phyloP scores from a whole-genome alignment of 2,113 vertebrate genomes.

The Pedionomus torquatus region DNA sequence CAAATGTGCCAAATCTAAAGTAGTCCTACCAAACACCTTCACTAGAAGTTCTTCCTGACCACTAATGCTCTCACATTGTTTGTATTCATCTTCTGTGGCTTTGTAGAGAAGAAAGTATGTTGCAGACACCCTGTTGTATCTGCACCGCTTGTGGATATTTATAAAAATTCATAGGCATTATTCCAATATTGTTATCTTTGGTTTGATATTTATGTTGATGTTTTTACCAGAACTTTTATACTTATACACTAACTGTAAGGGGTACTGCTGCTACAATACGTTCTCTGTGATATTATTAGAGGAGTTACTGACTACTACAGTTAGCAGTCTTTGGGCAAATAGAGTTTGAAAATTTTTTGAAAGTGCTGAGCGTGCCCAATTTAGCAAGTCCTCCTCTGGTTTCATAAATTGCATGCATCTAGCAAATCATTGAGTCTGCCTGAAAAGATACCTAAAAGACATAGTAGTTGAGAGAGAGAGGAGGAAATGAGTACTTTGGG shows the following conservation, averaged over 20 bases:
- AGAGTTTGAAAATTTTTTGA: not conserved
- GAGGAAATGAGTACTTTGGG: not conserved
- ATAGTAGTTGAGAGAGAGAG: not conserved
- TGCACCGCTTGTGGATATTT: not conserved
- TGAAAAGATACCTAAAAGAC: not conserved
- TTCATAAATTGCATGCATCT: not conserved
- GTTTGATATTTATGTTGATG: not conserved
- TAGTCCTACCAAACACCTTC: not conserved
- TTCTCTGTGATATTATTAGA: not conserved
- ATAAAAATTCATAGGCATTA: not conserved
- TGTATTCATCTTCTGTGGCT: not conserved
- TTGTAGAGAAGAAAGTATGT: not conserved
- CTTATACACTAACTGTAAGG: not conserved
- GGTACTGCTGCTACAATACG: rapidly evolving
- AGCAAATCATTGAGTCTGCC: not conserved
- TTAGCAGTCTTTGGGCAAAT: not conserved
- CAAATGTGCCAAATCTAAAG: not conserved
- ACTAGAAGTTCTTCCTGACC: not conserved
- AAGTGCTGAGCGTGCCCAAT: not conserved
- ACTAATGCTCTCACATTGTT: not conserved
- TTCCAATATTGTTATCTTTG: not conserved
- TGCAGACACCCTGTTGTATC: not conserved
- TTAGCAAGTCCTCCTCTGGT: not conserved
- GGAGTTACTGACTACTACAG: not conserved
- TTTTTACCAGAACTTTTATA: not conserved